A percentile compares a stretch with the other conserved stretches of the same genome.
phyloP scores from a whole-genome alignment of 2,113 vertebrate species.

The Phainopepla nitens region DNA sequence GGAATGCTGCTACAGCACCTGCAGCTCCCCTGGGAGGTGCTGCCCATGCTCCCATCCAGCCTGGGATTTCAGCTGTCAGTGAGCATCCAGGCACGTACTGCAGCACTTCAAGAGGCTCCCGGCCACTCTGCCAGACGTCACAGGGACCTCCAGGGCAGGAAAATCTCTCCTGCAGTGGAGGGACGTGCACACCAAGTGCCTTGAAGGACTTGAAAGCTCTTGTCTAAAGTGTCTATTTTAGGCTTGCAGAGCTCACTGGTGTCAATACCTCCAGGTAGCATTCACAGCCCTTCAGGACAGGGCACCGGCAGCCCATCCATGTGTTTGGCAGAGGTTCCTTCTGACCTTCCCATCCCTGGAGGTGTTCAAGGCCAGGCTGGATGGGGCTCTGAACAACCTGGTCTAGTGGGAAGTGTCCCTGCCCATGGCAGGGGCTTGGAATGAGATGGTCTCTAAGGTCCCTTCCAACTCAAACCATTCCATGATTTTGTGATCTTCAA shows the following conservation, averaged over 20 bases:
- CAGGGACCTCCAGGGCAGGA: background rate
- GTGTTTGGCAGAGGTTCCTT: background rate
- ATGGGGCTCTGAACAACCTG: background rate
- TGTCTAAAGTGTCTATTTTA: background rate
- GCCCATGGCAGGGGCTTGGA: background rate
- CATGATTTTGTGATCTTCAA: background rate
- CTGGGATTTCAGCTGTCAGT: background rate
- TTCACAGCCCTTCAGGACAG: background rate
- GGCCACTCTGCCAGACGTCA: rapidly evolving
- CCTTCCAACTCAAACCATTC: background rate
- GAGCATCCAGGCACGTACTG: rapidly evolving
- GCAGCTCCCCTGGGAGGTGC: background rate
- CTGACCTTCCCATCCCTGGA: background rate
- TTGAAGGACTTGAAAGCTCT: background rate
- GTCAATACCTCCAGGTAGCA: background rate
- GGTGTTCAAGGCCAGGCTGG: background rate
- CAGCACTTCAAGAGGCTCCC: background rate
- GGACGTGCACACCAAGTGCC: too few species aligned
- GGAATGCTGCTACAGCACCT: background rate
- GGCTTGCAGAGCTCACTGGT: background rate
- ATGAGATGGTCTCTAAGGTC: background rate
- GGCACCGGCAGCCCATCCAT: rapidly evolving
- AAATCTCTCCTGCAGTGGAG: background rate
- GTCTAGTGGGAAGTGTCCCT: background rate
- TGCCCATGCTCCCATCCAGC: rapidly evolving